These are phyloP conservation scores for Petrosia ficiformis DNA, from an alignment of 37 sponge, comb jelly and placozoan genomes.

Conservation along the genomic window DNA sequence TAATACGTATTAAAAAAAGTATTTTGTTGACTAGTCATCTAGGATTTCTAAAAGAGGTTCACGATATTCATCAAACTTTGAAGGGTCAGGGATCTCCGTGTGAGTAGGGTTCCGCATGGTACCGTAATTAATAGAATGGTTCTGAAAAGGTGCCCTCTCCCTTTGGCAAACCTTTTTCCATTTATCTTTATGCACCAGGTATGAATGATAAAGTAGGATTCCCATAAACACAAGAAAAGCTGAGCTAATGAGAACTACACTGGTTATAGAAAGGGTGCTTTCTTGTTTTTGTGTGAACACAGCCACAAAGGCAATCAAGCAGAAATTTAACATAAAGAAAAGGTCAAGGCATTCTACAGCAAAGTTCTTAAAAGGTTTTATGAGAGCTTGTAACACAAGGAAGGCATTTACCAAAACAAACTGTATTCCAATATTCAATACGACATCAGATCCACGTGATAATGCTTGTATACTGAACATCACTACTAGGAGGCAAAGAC, in stretches of 20 bases:
- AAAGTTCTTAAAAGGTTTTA: constrained; percentile 3
- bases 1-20: no score
- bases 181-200: no score
- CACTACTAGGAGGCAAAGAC: neutral
- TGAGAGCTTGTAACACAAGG: neutral
- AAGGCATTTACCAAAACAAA: neutral
- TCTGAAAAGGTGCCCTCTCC: no score
- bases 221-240: neutral
- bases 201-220: neutral
- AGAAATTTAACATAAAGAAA: constrained; percentile 8
- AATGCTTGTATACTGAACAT: neutral
- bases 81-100: no score
- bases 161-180: no score
- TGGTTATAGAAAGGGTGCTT: neutral
- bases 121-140: no score
- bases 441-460: neutral
- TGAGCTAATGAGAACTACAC: neutral
- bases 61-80: no score
- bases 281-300: neutral
- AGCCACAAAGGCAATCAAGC: neutral
- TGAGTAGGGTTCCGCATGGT: no score
- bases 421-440: neutral
- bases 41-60: no score
- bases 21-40: no score
- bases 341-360: constrained; percentile 5